A percentile compares a stretch with the other conserved stretches of the same genome.
phyloP scores from a whole-genome alignment of 2,113 vertebrate species.

The Gyps fulvus region DNA sequence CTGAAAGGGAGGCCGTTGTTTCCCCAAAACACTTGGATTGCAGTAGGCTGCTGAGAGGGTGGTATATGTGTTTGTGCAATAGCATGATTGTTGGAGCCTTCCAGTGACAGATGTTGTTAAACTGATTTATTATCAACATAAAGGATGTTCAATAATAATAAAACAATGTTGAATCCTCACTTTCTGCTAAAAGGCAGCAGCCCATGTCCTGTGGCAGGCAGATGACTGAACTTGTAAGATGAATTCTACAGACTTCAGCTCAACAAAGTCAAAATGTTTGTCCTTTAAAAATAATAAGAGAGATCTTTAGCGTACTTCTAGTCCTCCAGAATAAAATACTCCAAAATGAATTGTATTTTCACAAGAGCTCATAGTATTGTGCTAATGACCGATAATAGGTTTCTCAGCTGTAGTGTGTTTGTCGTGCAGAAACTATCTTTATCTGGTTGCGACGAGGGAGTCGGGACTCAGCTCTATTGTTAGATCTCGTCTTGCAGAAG shows the following conservation, averaged over 20 bases:
- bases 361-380: background rate
- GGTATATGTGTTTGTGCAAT: background rate
- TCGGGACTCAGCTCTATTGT: background rate
- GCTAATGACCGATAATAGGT: background rate
- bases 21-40: background rate
- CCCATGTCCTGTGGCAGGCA: background rate
- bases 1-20: background rate
- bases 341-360: background rate
- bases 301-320: background rate
- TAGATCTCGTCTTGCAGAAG: background rate
- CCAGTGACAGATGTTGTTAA: background rate
- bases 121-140: background rate
- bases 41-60: background rate
- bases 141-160: background rate
- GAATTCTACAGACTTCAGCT: background rate
- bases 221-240: background rate
- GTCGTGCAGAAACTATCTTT: background rate
- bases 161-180: background rate
- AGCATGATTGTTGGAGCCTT: background rate
- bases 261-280: background rate
- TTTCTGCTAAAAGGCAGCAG: background rate
- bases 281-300: background rate
- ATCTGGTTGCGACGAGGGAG: background rate
- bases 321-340: background rate
- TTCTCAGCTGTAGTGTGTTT: background rate